Percentiles rank a stretch among this genome's conserved stretches.
Evolutionary conservation across 2,113 vertebrate species (phyloP).

Genomic region (Triplophysa rosa): DNA sequence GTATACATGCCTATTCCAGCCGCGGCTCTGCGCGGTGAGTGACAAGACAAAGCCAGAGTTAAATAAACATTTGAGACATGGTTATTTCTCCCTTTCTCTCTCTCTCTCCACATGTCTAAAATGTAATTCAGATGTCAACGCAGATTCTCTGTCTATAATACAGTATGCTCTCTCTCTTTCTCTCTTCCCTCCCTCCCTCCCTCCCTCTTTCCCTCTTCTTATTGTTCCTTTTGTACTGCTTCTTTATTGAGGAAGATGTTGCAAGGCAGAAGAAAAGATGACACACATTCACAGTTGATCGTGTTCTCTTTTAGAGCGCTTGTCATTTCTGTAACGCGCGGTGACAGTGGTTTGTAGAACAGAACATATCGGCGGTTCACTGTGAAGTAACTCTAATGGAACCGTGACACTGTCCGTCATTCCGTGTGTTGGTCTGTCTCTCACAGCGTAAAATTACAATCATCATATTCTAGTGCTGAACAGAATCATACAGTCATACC

Average conservation of each 20-base stretch:
- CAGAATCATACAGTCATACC: slow-evolving; percentile 40
- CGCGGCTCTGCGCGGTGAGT: slow-evolving; percentile 46
- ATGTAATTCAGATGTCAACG: slow-evolving; percentile 84
- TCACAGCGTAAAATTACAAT: slow-evolving; percentile 38
- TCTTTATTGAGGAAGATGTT: slow-evolving; percentile 79
- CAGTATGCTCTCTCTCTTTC: slow-evolving; percentile 64
- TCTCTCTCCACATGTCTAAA: slow-evolving; percentile 64
- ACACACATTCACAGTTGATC: slow-evolving; percentile 77
- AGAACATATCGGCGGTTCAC: slow-evolving; percentile 48
- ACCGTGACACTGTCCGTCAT: slow-evolving; percentile 51
- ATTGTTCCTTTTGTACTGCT: slow-evolving; percentile 79
- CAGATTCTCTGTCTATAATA: slow-evolving; percentile 52
- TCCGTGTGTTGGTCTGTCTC: slow-evolving; percentile 47
- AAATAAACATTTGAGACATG: slow-evolving; percentile 79
- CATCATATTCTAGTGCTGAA: slow-evolving; percentile 38
- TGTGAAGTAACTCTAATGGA: slow-evolving; percentile 56
- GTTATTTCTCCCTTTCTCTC: slow-evolving; percentile 71
- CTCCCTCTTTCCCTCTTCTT: slow-evolving; percentile 61
- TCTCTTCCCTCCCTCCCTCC: neutral
- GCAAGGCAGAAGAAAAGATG: slow-evolving; percentile 75
- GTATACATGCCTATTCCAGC: slow-evolving; percentile 47
- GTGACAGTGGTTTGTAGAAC: slow-evolving; percentile 76
- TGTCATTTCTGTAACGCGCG: slow-evolving; percentile 63
- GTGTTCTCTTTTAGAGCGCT: slow-evolving; percentile 69
- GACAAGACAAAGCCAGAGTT: slow-evolving; percentile 72